These are phyloP conservation scores for Drosophila orosa DNA, from an alignment of 1,140 invertebrate species.

Conservation along the genomic window DNA sequence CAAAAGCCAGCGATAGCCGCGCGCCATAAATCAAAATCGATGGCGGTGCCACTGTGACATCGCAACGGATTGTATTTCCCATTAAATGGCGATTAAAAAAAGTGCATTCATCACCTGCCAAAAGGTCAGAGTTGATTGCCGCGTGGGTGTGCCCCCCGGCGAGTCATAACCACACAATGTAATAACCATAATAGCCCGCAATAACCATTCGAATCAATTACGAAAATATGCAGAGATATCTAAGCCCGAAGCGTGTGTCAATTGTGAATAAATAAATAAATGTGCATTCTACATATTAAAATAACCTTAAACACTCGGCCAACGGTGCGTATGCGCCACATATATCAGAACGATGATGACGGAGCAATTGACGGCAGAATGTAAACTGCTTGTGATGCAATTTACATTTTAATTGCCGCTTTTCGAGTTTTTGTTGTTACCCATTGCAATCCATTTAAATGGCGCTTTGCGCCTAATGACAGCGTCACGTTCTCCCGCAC, in stretches of 20 bases:
- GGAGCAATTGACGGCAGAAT: slow-evolving; percentile 50
- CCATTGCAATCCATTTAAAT: slow-evolving; percentile 61
- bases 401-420: slow-evolving; percentile 80
- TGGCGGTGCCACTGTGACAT: slow-evolving; percentile 22
- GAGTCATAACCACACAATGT: slow-evolving; percentile 27
- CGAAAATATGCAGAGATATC: slow-evolving; percentile 60
- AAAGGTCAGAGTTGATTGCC: slow-evolving; percentile 47
- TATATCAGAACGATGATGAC: slow-evolving; percentile 66
- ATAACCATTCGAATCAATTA: slow-evolving; percentile 66
- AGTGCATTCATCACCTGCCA: slow-evolving; percentile 29
- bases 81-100: slow-evolving; percentile 14
- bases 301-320: slow-evolving; percentile 60
- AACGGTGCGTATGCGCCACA: slow-evolving; percentile 74
- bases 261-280: slow-evolving; percentile 42
- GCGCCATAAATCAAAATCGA: slow-evolving; percentile 57
- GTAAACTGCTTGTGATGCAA: slow-evolving; percentile 72
- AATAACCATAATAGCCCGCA: slow-evolving; percentile 41
- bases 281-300: slow-evolving; percentile 48
- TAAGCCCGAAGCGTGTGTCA: slow-evolving; percentile 62
- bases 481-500: slow-evolving; percentile 64
- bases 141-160: slow-evolving; percentile 41
- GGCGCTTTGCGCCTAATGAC: slow-evolving; percentile 73
- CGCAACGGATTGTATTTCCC: slow-evolving; percentile 30
- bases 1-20: slow-evolving; percentile 27
- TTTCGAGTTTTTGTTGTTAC: slow-evolving; percentile 49